phyloP scores from a whole-genome alignment of 2,113 vertebrate genomes.

The Albula goreensis region DNA sequence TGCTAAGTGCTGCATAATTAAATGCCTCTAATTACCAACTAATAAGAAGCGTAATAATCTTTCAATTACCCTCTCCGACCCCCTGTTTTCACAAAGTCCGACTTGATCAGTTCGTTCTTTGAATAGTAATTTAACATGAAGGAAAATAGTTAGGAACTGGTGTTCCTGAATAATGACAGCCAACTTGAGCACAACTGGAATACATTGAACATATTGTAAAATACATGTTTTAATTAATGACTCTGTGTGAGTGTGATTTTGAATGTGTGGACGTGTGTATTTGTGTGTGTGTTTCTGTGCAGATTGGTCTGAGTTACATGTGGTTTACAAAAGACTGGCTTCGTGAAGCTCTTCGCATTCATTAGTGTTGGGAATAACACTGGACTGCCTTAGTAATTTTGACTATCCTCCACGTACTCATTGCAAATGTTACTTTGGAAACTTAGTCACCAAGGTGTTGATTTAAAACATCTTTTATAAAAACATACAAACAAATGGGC shows the following conservation, averaged over 20 bases:
- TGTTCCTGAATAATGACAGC: slow-evolving; percentile 20
- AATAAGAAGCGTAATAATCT: slow-evolving; percentile 28
- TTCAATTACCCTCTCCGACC: slow-evolving; percentile 25
- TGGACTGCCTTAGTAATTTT: too few relatives aligned
- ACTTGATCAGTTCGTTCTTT: slow-evolving; percentile 24
- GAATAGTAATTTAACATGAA: slow-evolving; percentile 30
- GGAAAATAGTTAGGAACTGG: slow-evolving; percentile 11
- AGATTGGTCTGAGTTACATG: background rate
- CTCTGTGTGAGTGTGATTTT: background rate
- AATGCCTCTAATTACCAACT: slow-evolving; percentile 29
- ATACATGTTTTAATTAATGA: background rate
- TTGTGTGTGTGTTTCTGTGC: slow-evolving; percentile 5
- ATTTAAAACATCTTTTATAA: too few relatives aligned
- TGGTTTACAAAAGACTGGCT: too few relatives aligned
- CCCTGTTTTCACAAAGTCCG: slow-evolving; percentile 4
- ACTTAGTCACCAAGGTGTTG: too few relatives aligned
- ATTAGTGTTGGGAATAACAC: too few relatives aligned
- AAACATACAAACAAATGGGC: too few relatives aligned
- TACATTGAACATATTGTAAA: background rate
- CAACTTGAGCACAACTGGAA: background rate
- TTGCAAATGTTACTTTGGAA: too few relatives aligned
- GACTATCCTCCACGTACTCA: too few relatives aligned
- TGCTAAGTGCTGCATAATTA: slow-evolving; percentile 23
- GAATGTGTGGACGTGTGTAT: background rate
- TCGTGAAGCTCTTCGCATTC: too few relatives aligned